Base-by-base conservation (phyloP, 2,888 invertebrate genomes). In the Carabus problematicus region DNA sequence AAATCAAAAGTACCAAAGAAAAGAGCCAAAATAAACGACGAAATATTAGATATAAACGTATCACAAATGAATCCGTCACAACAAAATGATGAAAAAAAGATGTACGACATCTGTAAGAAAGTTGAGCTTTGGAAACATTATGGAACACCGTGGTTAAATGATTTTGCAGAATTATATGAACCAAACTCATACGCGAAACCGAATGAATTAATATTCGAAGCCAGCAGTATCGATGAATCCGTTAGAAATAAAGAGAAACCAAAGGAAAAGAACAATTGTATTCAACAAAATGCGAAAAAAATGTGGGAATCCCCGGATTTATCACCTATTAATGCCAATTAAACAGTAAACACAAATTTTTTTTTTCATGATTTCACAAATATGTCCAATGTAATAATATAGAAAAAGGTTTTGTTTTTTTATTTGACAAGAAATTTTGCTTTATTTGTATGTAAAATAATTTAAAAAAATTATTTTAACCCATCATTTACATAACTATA, bases 191-290 rank as follows among this genome's bases (percentile, higher is more conserved):
- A 8, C 14, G 12, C 12, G 12, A n/a, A 49, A 18, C n/a, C 12
- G n/a, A 29, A 29, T 29, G 14, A 49, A n/a, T 8, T 49, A 8
- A 8, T 16, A 2, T 49, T 49, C 18, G 49, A 49, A 49, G 12
- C 49, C 6, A 49, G 49, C 12, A 49, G 49, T 49, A 14, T 12
- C 18, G 12, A n/a, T 29, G 29, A 29, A 29, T 29, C 29, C 6
- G 3, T 3, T 29, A 29, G 29, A 29, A 29, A 29, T 29, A 29
- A 61, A n/a, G n/a, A n/a, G n/a, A 61, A 39, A 62, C 61, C 45
- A 58, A 55, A 7, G 18, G 29, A 19, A 43, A 41, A 56, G 19
- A 9, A 60, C 3, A 43, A 43, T 29, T 29, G 6, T 29, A 29
- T 29, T 29, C 29, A 29, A 6, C 29, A 29, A 29, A 2, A 6